phyloP scores from a whole-genome alignment of 2,888 invertebrate genomes.

The Plutella xylostella region DNA sequence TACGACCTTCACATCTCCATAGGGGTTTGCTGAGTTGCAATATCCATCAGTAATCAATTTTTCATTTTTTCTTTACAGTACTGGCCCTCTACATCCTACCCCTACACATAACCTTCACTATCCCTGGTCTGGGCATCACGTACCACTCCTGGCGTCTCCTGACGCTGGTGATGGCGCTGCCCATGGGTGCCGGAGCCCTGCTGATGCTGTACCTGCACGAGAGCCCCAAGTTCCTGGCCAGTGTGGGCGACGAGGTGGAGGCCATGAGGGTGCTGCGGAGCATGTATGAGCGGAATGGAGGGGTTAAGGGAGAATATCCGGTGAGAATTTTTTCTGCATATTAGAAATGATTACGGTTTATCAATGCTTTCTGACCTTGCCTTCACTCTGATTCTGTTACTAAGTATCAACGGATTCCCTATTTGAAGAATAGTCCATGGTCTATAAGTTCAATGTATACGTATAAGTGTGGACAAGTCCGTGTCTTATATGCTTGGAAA shows the following conservation, averaged over 20 bases:
- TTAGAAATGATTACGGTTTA: no score
- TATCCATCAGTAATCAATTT: no score
- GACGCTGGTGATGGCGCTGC: conserved; percentile 46
- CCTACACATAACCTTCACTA: conserved; percentile 36
- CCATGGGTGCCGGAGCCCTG: conserved; percentile 58
- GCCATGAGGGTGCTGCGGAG: conserved; percentile 53
- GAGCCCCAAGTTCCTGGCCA: conserved; percentile 79
- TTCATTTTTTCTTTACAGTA: conserved; percentile 46
- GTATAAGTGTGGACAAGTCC: no score
- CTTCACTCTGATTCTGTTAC: no score
- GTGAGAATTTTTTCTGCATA: no score
- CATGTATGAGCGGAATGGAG: conserved; percentile 33
- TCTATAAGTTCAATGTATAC: no score
- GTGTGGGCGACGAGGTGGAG: conserved; percentile 64
- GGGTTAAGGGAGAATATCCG: conserved; percentile 28
- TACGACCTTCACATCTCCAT: no score
- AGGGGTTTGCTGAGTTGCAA: no score
- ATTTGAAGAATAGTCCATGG: no score
- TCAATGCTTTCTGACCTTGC: background rate
- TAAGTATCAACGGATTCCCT: no score
- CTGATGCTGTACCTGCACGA: conserved; percentile 72
- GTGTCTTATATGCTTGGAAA: no score
- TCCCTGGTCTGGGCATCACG: conserved; percentile 47
- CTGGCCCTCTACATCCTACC: conserved; percentile 76
- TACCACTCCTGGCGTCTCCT: conserved; percentile 79